phyloP scores from a whole-genome alignment of 1,140 invertebrate species.

The Pomacea maculata region DNA sequence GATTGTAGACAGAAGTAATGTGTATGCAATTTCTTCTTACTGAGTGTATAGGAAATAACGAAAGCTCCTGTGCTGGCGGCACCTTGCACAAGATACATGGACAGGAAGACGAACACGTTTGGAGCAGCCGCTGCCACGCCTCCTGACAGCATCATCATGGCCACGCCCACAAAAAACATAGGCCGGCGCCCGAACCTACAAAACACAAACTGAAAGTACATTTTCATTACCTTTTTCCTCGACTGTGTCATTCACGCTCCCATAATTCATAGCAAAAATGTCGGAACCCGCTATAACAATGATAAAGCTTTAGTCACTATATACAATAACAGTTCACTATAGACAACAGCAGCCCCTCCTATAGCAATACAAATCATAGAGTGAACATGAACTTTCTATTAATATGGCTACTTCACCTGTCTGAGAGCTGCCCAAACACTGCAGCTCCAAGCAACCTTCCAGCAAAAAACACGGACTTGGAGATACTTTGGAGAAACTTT shows the following conservation, averaged over 20 bases:
- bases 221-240: no score
- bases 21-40: no score
- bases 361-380: background rate
- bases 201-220: background rate
- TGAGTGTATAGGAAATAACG: slow-evolving; percentile 41
- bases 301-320: no score
- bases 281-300: no score
- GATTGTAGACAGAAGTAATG: no score
- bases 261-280: no score
- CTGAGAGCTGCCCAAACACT: slow-evolving; percentile 81
- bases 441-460: slow-evolving; percentile 82
- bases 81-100: slow-evolving; percentile 43
- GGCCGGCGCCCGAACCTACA: slow-evolving; percentile 41
- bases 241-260: no score
- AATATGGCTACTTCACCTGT: slow-evolving; percentile 70
- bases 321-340: no score
- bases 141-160: slow-evolving; percentile 34
- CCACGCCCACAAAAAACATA: slow-evolving; percentile 36
- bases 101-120: slow-evolving; percentile 38
- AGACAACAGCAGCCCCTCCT: background rate
- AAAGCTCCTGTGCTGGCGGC: slow-evolving; percentile 41
- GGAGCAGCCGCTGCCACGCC: slow-evolving; percentile 33
- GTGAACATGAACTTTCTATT: background rate
- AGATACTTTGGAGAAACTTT: slow-evolving; percentile 74
- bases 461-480: slow-evolving; percentile 82